phyloP scores from a whole-genome alignment of 2,888 invertebrate species.

The Oscheius sp. region DNA sequence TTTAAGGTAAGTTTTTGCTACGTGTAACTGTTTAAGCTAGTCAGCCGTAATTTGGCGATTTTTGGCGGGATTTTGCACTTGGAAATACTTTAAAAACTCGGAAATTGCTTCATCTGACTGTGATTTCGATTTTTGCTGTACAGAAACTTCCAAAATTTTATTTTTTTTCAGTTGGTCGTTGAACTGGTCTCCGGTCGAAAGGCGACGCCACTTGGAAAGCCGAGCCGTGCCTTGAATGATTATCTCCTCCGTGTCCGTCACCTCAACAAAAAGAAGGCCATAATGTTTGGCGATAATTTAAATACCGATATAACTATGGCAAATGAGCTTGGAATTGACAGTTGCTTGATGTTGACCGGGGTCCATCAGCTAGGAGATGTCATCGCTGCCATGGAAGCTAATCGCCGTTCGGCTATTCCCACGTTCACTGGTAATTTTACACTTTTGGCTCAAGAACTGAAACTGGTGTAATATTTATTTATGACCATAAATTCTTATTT shows the following conservation, averaged over 20 bases:
- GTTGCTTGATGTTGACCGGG: slow-evolving; percentile 23
- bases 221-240: background rate
- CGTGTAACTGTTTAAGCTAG: too few relatives aligned
- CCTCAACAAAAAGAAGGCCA: slow-evolving; percentile 9
- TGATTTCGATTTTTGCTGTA: too few relatives aligned
- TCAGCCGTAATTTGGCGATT: too few relatives aligned
- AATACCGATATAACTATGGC: slow-evolving; percentile 25
- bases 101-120: too few relatives aligned
- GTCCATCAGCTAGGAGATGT: slow-evolving; percentile 16
- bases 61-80: too few relatives aligned
- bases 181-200: slow-evolving; percentile 20
- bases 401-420: background rate
- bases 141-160: too few relatives aligned
- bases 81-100: too few relatives aligned
- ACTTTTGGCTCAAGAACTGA: slow-evolving; percentile 1
- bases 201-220: slow-evolving; percentile 16
- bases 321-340: slow-evolving; percentile 16
- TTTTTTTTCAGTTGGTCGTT: slow-evolving; percentile 12
- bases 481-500: too few relatives aligned
- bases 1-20: slow-evolving; percentile 30
- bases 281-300: slow-evolving; percentile 32
- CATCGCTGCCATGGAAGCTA: background rate
- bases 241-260: background rate
- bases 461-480: background rate
- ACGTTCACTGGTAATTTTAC: slow-evolving; percentile 11